Conservation (phyloP, 2,113 vertebrate species). For the Gallinago undulata region DNA sequence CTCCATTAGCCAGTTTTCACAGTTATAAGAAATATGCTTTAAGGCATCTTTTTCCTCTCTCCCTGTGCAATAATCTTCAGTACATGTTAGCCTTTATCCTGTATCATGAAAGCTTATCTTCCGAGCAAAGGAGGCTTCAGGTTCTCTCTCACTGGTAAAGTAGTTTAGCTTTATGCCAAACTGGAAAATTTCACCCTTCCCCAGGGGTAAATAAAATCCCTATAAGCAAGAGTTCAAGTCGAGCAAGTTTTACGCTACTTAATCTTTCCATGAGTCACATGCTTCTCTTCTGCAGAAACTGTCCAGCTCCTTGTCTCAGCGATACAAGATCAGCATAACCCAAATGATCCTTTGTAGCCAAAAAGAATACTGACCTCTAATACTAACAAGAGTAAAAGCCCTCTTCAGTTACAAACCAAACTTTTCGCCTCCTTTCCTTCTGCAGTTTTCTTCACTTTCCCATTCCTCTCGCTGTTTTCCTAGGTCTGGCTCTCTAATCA, state of each 20-base stretch:
- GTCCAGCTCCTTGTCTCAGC: conserved; percentile 13
- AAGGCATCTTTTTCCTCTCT: background rate
- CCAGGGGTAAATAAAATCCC: conserved; percentile 44
- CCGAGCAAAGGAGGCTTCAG: background rate
- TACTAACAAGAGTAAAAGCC: conserved; percentile 6
- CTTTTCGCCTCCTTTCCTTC: background rate
- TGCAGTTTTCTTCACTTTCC: background rate
- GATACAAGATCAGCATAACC: background rate
- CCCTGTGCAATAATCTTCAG: background rate
- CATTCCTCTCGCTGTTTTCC: background rate
- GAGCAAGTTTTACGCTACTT: conserved; percentile 30
- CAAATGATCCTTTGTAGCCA: background rate
- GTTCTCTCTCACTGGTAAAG: conserved; percentile 40
- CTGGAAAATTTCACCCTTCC: conserved; percentile 51
- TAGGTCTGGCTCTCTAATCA: background rate
- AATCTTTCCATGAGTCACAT: conserved; percentile 61
- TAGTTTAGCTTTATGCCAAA: conserved; percentile 49
- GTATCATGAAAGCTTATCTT: conserved; percentile 47
- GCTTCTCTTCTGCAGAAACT: background rate
- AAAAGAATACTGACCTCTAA: background rate
- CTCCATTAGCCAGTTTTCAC: background rate
- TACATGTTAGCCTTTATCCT: background rate
- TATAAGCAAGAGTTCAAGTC: conserved; percentile 37
- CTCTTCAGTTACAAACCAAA: background rate
- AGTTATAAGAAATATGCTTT: background rate